Evolutionary conservation across 2,113 vertebrate species (phyloP).

Genomic region (Entomyzon cyanotis): DNA sequence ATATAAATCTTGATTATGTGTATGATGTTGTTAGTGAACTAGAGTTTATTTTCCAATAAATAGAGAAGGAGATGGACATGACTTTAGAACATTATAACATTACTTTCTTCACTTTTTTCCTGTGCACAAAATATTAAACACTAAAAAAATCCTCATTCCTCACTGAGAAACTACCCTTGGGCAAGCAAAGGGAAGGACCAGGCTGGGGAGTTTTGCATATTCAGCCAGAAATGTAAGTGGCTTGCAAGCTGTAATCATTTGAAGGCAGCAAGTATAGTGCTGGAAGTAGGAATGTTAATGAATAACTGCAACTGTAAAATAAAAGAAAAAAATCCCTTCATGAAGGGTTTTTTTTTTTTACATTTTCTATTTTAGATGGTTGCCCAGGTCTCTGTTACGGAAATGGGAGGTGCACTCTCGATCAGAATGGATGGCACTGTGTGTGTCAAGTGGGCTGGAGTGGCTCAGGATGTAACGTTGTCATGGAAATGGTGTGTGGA

Average conservation of each 20-base stretch:
- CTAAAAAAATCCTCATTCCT: neutral
- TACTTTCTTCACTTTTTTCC: neutral
- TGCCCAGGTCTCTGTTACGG: constrained; percentile 96
- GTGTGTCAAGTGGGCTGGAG: constrained; percentile 98
- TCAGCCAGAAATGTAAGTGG: neutral
- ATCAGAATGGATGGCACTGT: constrained; percentile 98
- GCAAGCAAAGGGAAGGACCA: neutral
- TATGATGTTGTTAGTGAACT: neutral
- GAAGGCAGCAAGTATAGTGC: neutral
- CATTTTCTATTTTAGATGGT: constrained; percentile 80
- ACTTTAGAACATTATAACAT: neutral
- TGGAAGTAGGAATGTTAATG: neutral
- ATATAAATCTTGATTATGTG: neutral
- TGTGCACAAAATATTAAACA: neutral
- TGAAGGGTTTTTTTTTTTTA: neutral
- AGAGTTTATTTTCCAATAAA: neutral
- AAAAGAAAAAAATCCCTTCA: neutral
- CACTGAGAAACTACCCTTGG: neutral
- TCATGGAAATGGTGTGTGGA: constrained; percentile 98
- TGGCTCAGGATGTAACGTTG: constrained; percentile 90
- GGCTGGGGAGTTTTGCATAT: neutral
- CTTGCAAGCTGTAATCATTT: neutral
- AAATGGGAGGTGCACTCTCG: constrained; percentile 94
- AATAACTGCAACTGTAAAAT: neutral
- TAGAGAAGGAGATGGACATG: neutral